Conservation (phyloP, 1,140 invertebrate species). For the Coenobita brevimanus region DNA sequence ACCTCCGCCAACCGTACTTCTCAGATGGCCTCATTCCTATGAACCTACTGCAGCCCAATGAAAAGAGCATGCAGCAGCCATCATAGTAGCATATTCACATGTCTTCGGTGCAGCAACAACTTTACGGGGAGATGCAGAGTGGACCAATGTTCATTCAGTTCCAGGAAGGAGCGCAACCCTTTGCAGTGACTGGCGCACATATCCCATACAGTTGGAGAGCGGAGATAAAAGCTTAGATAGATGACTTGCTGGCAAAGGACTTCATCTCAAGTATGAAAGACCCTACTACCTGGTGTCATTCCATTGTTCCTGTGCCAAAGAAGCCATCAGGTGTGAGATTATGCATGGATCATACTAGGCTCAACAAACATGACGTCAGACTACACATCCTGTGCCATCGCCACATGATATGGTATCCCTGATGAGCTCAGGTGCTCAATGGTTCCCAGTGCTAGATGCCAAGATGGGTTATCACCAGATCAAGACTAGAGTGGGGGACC, state of each 20-base stretch:
- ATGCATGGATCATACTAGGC: constrained; percentile 72
- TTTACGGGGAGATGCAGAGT: constrained; percentile 4
- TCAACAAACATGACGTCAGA: constrained; percentile 71
- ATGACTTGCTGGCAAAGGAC: constrained; percentile 66
- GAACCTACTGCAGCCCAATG: not conserved
- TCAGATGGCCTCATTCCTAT: not conserved
- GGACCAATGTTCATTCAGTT: constrained; percentile 11
- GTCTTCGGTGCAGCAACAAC: not conserved
- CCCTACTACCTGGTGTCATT: constrained; percentile 72
- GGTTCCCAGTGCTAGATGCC: constrained; percentile 70
- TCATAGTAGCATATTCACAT: not conserved
- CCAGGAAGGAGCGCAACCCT: not conserved
- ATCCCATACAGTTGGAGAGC: constrained; percentile 23
- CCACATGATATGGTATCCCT: constrained; percentile 64
- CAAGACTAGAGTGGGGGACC: constrained; percentile 68
- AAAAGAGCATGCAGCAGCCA: not conserved
- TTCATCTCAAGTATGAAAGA: constrained; percentile 71
- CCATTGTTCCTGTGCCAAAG: constrained; percentile 73
- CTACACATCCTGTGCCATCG: constrained; percentile 70
- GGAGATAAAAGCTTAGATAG: constrained; percentile 62
- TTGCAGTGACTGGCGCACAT: constrained; percentile 26
- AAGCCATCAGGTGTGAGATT: constrained; percentile 72
- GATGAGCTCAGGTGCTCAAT: constrained; percentile 18
- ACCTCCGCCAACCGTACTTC: not conserved
- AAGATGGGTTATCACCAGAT: constrained; percentile 72